A percentile compares a stretch with the other conserved stretches of the same genome.
These are phyloP conservation scores for Desmodus rotundus DNA, from an alignment of 2,113 vertebrate species.

Conservation along the genomic window DNA sequence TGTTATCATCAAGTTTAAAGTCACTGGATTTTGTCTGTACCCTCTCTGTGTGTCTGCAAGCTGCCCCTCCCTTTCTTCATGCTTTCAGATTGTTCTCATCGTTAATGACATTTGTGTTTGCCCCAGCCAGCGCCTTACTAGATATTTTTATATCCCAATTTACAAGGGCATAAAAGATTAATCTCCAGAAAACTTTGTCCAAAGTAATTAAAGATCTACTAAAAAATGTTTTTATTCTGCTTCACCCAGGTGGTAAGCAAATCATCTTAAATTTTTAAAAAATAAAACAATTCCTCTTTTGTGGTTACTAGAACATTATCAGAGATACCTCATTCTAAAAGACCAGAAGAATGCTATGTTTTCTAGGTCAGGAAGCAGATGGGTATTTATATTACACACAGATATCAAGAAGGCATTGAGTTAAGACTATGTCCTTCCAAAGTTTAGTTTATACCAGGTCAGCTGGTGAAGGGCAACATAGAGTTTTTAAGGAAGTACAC, in stretches of 20 bases:
- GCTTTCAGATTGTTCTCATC: background rate
- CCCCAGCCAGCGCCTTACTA: background rate
- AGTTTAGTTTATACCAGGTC: background rate
- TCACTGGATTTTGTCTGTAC: background rate
- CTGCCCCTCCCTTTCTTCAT: background rate
- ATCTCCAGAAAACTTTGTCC: background rate
- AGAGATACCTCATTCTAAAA: background rate
- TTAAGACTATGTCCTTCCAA: background rate
- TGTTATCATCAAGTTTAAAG: background rate
- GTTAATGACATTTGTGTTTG: background rate
- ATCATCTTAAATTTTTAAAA: background rate
- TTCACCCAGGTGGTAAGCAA: background rate
- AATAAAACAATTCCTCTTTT: background rate
- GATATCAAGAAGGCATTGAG: background rate
- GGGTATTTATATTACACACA: background rate
- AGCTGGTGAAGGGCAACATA: background rate
- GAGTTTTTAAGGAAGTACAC: background rate
- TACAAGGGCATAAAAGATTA: background rate
- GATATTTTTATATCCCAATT: background rate
- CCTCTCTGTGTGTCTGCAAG: background rate
- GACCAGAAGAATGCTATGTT: background rate
- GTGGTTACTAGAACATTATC: background rate
- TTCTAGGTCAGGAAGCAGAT: background rate
- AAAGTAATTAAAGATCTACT: background rate
- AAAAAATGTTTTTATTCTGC: background rate